Evolutionary conservation across 2,797 vertebrate species (phyloP), one percentile per base, ranked within the genome.

Genomic region (Hemitrygon akajei): DNA sequence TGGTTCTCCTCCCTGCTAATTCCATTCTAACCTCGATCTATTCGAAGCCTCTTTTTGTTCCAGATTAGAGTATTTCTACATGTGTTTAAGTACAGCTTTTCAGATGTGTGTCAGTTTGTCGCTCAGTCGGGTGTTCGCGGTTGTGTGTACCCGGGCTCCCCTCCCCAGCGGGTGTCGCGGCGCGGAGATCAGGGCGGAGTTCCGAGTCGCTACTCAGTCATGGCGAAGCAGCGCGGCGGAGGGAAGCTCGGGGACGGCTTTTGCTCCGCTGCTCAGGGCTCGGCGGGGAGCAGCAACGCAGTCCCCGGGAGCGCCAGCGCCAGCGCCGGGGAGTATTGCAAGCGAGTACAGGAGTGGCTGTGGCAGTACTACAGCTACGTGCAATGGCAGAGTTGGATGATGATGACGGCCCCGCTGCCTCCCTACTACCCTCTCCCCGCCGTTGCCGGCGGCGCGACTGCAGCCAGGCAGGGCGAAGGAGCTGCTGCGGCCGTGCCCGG

Each of bases 351-450:
- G 96, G 97, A 96, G 94, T 99, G 98, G 98, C 97, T 99, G 94
- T 99, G 98, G 98, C 97, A 97, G 95, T 98, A 97, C 86, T 98
- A 98, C 96, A 97, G 98, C 0, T 96, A 97, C 94, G 95, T 97
- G n/a, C 96, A 94, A 96, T 98, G 98, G 98, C 98, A 98, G 95
- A 96, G 96, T 96, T 98, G 97, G 96, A 9, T 95, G 94, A 81
- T 95, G 27, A 30, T 71, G 34, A 73, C 37, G 89, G 89, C 95
- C 96, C 16, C 93, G 96, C 25, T 94, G 94, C 77, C 95, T 96
- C 20, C 94, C 96, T 47, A 94, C 95, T 16, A 30, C 75, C 93
- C 73, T 37, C 60, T 58, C 92, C 95, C 94, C 95, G 94, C 94
- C 94, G 20, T 25, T 63, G 79, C 66, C 37, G 77, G 63, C 16